These are phyloP conservation scores for Knipowitschia caucasica DNA, from an alignment of 2,797 vertebrate genomes.

Conservation along the genomic window DNA sequence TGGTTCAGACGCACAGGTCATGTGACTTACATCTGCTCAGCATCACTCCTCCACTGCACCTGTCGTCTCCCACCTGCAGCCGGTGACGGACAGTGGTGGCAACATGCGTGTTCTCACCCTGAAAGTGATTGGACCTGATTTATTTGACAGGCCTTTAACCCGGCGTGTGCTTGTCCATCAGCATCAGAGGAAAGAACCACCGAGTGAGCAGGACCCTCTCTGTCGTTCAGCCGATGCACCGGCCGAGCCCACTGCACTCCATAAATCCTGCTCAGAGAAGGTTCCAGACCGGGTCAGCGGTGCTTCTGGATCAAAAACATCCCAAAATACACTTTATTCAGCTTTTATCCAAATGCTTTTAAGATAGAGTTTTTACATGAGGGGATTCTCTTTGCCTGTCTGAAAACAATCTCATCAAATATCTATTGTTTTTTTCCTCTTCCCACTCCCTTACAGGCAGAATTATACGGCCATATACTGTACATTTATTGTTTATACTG, in stretches of 20 bases:
- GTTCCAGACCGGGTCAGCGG: slow-evolving; percentile 45
- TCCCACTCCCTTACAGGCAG: no score
- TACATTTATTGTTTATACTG: no score
- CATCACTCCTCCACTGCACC: slow-evolving; percentile 36
- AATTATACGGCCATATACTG: no score
- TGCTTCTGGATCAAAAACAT: slow-evolving; percentile 14
- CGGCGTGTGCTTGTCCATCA: slow-evolving; percentile 70
- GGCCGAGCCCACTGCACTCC: slow-evolving; percentile 58
- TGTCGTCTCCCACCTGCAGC: slow-evolving; percentile 27
- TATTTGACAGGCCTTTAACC: slow-evolving; percentile 78
- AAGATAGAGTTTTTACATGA: no score
- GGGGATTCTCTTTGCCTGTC: no score
- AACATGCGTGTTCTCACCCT: slow-evolving; percentile 72
- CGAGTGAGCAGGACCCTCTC: slow-evolving; percentile 55
- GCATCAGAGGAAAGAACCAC: slow-evolving; percentile 72
- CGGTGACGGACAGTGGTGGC: slow-evolving; percentile 52
- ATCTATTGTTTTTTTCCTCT: no score
- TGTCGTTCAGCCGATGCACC: slow-evolving; percentile 64
- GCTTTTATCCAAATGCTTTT: slow-evolving; percentile 5
- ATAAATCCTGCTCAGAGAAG: slow-evolving; percentile 51
- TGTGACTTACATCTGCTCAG: slow-evolving; percentile 9
- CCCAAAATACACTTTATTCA: slow-evolving; percentile 20
- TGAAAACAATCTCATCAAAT: no score
- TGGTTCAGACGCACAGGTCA: slow-evolving; percentile 40
- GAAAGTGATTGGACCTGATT: slow-evolving; percentile 76